phyloP scores from a whole-genome alignment of 2,888 invertebrate genomes.

The Drosophila prolongata region DNA sequence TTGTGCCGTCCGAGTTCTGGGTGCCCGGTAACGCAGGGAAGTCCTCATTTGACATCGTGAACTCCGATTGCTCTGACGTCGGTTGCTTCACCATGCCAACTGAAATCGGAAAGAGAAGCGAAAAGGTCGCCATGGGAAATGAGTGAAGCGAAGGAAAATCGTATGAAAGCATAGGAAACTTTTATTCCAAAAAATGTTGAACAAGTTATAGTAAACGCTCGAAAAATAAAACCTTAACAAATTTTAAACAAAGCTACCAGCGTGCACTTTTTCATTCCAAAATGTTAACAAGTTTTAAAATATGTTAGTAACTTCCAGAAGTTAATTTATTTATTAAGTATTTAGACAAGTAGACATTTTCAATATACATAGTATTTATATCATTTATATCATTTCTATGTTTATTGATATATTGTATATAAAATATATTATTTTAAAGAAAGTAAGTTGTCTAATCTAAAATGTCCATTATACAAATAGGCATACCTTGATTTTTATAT shows the following conservation, averaged over 20 bases:
- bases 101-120: constrained; percentile 81
- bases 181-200: background rate
- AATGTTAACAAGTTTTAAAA: background rate
- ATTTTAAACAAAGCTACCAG: background rate
- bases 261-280: background rate
- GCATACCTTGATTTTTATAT: too few relatives aligned
- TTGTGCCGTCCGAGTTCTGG: constrained; percentile 88
- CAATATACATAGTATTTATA: too few relatives aligned
- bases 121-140: constrained; percentile 21
- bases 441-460: too few relatives aligned
- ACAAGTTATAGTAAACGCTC: background rate
- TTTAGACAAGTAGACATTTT: too few relatives aligned
- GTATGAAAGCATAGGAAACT: background rate
- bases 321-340: background rate
- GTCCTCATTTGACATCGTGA: constrained; percentile 99
- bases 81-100: constrained; percentile 98
- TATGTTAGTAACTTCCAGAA: background rate
- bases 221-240: background rate
- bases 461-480: too few relatives aligned
- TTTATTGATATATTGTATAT: too few relatives aligned
- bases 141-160: constrained; percentile 17
- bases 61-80: constrained; percentile 95
- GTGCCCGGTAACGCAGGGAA: constrained; percentile 99
- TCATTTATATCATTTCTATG: too few relatives aligned
- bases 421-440: too few relatives aligned